phyloP scores from a whole-genome alignment of 1,140 invertebrate genomes.

The Rhyacophila brunnea region DNA sequence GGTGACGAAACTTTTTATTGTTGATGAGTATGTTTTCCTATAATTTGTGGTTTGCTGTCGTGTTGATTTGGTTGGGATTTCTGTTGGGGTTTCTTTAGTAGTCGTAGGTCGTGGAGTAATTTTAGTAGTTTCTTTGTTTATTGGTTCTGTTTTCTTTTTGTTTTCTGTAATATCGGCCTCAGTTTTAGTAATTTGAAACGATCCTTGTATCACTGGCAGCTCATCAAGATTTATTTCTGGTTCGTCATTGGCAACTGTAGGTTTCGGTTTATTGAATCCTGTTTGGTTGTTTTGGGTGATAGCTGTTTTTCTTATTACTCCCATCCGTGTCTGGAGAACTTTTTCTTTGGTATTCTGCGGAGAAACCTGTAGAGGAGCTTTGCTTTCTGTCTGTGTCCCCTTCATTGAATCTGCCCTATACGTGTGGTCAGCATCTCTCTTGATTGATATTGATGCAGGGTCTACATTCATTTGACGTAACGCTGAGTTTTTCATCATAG shows the following conservation, averaged over 20 bases:
- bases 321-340: slow-evolving; percentile 47
- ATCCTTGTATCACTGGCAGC: slow-evolving; percentile 57
- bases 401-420: slow-evolving; percentile 50
- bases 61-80: slow-evolving; percentile 44
- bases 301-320: slow-evolving; percentile 55
- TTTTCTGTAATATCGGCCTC: slow-evolving; percentile 62
- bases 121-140: slow-evolving; percentile 38
- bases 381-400: slow-evolving; percentile 48
- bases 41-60: slow-evolving; percentile 28
- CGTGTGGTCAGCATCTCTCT: slow-evolving; percentile 58
- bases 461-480: slow-evolving; percentile 70
- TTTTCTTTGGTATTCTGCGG: slow-evolving; percentile 47
- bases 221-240: slow-evolving; percentile 56
- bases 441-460: slow-evolving; percentile 61
- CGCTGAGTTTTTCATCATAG: slow-evolving; percentile 60
- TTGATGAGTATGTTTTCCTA: slow-evolving; percentile 31
- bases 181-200: slow-evolving; percentile 62
- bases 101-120: slow-evolving; percentile 40
- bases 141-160: slow-evolving; percentile 47
- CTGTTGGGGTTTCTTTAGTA: slow-evolving; percentile 48
- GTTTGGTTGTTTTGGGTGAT: slow-evolving; percentile 44
- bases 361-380: slow-evolving; percentile 40
- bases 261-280: slow-evolving; percentile 39
- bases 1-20: slow-evolving; percentile 34
- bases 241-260: slow-evolving; percentile 45